Conservation (phyloP, 30 jellyfish, hydroid and myxozoan genomes). For the Cassiopea andromeda region DNA sequence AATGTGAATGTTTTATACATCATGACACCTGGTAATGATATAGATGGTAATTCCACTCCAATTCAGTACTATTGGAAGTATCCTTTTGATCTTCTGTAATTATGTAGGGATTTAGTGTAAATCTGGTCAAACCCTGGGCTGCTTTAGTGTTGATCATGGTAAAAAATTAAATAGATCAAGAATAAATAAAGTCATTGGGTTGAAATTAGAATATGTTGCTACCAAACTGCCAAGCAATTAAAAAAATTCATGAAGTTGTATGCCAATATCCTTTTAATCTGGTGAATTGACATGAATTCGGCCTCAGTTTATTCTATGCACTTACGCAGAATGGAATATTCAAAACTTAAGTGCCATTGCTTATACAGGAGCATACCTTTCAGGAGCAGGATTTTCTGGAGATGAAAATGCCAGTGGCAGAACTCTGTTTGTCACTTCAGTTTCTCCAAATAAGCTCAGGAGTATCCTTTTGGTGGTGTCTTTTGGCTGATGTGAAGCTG, state of each 20-base stretch:
- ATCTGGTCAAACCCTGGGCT: not conserved
- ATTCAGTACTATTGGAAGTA: not conserved
- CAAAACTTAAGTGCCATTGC: not conserved
- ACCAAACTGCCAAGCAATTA: too few relatives aligned
- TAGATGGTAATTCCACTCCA: not conserved
- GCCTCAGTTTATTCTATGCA: not conserved
- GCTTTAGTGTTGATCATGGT: not conserved
- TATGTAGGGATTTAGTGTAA: not conserved
- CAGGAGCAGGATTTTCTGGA: conserved; percentile 44
- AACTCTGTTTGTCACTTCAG: conserved; percentile 18
- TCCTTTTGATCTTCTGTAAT: not conserved
- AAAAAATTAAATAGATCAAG: too few relatives aligned
- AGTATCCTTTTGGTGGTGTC: conserved; percentile 17
- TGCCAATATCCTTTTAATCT: too few relatives aligned
- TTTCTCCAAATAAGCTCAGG: conserved; percentile 36
- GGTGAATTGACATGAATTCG: too few relatives aligned
- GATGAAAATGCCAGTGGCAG: conserved; percentile 44
- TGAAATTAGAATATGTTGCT: not conserved
- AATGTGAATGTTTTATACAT: too few relatives aligned
- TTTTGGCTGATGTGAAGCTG: not conserved
- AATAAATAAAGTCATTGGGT: not conserved
- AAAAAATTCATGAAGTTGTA: too few relatives aligned
- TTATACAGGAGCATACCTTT: not conserved
- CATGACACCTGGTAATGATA: not conserved
- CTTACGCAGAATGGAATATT: not conserved